Base-by-base conservation (phyloP, 2,888 invertebrate species). In the Drosophila multiciliata region DNA sequence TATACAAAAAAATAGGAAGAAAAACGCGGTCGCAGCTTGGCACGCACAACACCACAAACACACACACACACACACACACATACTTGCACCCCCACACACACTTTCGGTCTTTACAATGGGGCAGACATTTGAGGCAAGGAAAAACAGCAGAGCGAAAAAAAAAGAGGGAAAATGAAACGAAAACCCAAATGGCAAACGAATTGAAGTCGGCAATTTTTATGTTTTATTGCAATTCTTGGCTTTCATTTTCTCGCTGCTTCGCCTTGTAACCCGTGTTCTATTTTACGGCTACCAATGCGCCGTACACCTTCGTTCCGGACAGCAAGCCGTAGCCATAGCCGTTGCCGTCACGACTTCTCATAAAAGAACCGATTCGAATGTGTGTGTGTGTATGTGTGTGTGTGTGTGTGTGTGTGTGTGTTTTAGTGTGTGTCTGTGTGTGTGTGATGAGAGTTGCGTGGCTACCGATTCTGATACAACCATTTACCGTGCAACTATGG, bases 171-270 rank as follows among this genome's bases (percentile, higher is more conserved):
- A 86, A 72, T 69, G 83, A 86, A 81, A 29, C 50, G 29, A 29
- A 17, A 50, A 74, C 79, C 82, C 66, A 87, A 86, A 89, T 86
- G 89, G 84, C 87, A 89, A 87, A 89, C 88, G 85, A 89, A 86
- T 86, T 82, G 85, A 89, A 86, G 85, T 86, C 85, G 89, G 85
- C 85, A 86, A 87, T 89, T 86, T 86, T 86, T 89, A 87, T 86
- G 85, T 86, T 89, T 87, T 86, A 86, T 86, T 86, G 85, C 87
- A 82, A 88, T 84, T 88, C 86, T 86, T 83, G 83, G 70, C 88
- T 82, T 85, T 79, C 81, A 69, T 77, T 73, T 81, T 69, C 73
- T 60, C 33, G 35, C 33, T 65, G n/a, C 26, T n/a, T 6, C 29
- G 11, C 33, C 49, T 17, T 23, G 61, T 40, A 23, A 26, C 23